A percentile compares a stretch with the other conserved stretches of the same genome.
These are phyloP conservation scores for Pholis gunnellus DNA, from an alignment of 2,113 vertebrate species.

Conservation along the genomic window DNA sequence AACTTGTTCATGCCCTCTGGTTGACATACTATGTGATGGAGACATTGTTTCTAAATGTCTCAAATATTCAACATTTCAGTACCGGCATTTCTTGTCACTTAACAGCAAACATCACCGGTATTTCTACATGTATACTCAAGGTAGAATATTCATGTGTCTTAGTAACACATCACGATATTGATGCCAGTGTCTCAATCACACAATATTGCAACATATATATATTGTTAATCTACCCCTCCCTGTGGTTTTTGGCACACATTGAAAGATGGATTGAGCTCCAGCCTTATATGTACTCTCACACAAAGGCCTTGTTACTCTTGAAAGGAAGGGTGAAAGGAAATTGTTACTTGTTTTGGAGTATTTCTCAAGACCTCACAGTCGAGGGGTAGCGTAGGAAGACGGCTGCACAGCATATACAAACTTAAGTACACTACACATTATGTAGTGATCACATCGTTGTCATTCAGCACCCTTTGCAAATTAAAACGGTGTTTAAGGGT, in stretches of 20 bases:
- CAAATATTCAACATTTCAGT: too few relatives aligned
- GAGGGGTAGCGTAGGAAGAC: not conserved
- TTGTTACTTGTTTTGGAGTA: not conserved
- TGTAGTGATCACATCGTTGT: not conserved
- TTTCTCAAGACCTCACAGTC: not conserved
- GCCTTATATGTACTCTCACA: not conserved
- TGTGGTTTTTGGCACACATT: not conserved
- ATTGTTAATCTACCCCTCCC: not conserved
- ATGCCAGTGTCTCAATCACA: not conserved
- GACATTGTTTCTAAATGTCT: too few relatives aligned
- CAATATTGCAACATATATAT: not conserved
- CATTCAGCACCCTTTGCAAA: not conserved
- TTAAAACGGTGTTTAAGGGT: not conserved
- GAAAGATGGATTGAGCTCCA: not conserved
- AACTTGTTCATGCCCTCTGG: not conserved
- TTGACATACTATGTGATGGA: too few relatives aligned
- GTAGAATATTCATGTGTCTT: not conserved
- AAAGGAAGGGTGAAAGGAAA: constrained; percentile 4
- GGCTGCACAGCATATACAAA: not conserved
- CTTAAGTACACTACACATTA: not conserved
- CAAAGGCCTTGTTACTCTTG: not conserved
- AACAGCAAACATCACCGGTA: not conserved
- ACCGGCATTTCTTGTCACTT: not conserved
- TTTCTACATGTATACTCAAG: not conserved
- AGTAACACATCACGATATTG: not conserved